Evolutionary conservation across 2,113 vertebrate genomes (phyloP).

Genomic region (Lophius piscatorius): DNA sequence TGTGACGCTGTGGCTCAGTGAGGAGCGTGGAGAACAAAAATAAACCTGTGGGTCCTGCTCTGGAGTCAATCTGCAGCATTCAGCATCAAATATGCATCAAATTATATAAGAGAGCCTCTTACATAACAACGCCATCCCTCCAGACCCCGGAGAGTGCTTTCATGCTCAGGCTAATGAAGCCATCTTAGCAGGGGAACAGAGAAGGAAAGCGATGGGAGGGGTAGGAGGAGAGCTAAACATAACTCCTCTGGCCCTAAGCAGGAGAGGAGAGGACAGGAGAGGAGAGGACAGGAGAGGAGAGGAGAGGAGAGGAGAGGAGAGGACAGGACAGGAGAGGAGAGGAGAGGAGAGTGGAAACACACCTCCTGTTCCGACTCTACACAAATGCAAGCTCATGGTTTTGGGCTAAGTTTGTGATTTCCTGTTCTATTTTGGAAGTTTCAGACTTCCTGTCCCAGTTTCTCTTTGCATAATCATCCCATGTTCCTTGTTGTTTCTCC

Average conservation of each 20-base stretch:
- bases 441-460: too few relatives aligned
- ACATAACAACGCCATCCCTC: conserved; percentile 67
- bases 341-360: not conserved
- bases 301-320: not conserved
- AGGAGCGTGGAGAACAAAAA: conserved; percentile 24
- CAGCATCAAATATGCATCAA: conserved; percentile 76
- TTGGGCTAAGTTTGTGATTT: too few relatives aligned
- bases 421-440: too few relatives aligned
- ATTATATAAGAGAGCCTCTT: conserved; percentile 76
- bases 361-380: too few relatives aligned
- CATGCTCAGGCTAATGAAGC: conserved; percentile 71
- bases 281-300: too few relatives aligned
- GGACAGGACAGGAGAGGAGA: not conserved
- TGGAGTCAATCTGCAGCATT: conserved; percentile 32
- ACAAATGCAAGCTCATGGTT: too few relatives aligned
- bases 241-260: conserved; percentile 32
- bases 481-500: too few relatives aligned
- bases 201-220: conserved; percentile 25
- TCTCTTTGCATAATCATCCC: too few relatives aligned
- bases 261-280: conserved; percentile 6
- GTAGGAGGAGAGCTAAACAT: conserved; percentile 33
- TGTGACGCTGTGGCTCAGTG: conserved; percentile 40
- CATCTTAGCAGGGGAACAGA: conserved; percentile 57
- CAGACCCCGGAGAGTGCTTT: conserved; percentile 33
- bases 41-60: too few relatives aligned